Conservation (phyloP, 2,797 vertebrate species). For the Pyrocephalus nanus region DNA sequence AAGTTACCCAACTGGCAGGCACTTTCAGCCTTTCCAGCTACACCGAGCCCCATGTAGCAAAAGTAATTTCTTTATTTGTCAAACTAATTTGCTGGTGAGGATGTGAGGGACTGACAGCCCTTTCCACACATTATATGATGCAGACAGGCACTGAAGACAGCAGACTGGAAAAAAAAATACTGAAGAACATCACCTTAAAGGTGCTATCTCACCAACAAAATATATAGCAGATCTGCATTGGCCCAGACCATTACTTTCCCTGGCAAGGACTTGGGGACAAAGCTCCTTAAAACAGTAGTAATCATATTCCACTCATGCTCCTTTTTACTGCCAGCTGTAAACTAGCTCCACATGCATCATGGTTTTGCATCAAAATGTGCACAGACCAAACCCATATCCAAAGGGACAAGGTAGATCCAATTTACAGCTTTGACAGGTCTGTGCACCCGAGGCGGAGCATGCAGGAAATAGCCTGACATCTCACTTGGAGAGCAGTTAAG, state of each 20-base stretch:
- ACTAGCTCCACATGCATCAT: constrained; percentile 71
- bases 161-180: constrained; percentile 17
- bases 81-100: constrained; percentile 1
- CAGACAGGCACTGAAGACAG: constrained; percentile 15
- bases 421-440: constrained; percentile 70
- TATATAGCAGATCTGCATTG: constrained; percentile 62
- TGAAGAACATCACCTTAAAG: constrained; percentile 58
- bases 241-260: constrained; percentile 68
- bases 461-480: constrained; percentile 41
- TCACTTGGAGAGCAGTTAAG: constrained; percentile 26
- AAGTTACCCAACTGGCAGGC: not conserved
- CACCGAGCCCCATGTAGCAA: not conserved
- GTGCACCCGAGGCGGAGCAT: constrained; percentile 40
- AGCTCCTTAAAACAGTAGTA: constrained; percentile 72
- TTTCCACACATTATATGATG: not conserved
- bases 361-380: constrained; percentile 74
- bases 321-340: constrained; percentile 73
- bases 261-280: constrained; percentile 72
- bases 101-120: not conserved
- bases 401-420: constrained; percentile 61
- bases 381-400: constrained; percentile 64
- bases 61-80: not conserved
- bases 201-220: constrained; percentile 54
- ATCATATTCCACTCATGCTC: constrained; percentile 76
- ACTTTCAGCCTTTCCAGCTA: not conserved